phyloP scores from a whole-genome alignment of 2,888 invertebrate species.

The Bugula neritina region DNA sequence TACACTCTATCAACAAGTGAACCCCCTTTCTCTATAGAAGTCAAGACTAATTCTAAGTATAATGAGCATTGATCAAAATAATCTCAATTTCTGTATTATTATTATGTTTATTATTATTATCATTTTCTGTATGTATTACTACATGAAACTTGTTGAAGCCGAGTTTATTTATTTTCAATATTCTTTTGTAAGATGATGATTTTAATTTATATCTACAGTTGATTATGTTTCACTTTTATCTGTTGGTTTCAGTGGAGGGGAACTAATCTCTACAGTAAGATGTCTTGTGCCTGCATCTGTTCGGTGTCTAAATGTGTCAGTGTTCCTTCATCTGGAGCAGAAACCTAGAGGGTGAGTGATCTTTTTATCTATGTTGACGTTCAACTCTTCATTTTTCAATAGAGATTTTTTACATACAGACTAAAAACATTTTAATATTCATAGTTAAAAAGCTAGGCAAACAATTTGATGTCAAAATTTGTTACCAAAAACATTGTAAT shows the following conservation, averaged over 20 bases:
- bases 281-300: neutral
- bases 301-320: neutral
- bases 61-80: neutral
- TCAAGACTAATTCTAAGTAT: neutral
- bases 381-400: too few relatives aligned
- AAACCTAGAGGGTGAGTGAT: constrained; percentile 7
- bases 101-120: neutral
- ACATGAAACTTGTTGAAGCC: neutral
- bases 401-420: too few relatives aligned
- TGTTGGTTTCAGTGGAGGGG: neutral
- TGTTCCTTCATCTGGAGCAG: neutral
- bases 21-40: neutral
- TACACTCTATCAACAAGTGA: neutral
- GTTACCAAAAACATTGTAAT: neutral
- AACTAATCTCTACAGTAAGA: neutral
- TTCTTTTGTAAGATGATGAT: neutral
- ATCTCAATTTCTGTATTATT: neutral
- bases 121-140: neutral
- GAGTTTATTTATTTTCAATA: neutral
- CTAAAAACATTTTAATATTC: too few relatives aligned
- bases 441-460: too few relatives aligned
- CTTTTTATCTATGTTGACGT: neutral
- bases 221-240: neutral
- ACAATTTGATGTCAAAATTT: neutral
- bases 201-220: neutral